Conservation (phyloP, 2,888 invertebrate species). For the Apocheima hispidaria region DNA sequence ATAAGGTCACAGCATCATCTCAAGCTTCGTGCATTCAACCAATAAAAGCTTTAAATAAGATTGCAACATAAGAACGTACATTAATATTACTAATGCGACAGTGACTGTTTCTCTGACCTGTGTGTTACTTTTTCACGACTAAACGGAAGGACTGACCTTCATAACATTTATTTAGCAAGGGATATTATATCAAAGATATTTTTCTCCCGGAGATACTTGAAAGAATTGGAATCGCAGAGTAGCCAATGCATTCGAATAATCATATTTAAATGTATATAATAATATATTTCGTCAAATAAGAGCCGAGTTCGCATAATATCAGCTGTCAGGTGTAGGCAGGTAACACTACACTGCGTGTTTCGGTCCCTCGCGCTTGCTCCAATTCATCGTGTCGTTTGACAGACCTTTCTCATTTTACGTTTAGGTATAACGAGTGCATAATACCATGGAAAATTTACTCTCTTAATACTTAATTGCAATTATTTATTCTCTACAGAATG, state of each 20-base stretch:
- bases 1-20: no score
- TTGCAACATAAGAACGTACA: no score
- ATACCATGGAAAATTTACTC: slow-evolving; percentile 47
- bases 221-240: background rate
- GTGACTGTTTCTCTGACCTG: no score
- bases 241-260: background rate
- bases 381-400: slow-evolving; percentile 81
- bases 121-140: no score
- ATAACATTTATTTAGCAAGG: no score
- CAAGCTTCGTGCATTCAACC: background rate
- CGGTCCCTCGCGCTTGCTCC: slow-evolving; percentile 79
- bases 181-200: no score
- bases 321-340: slow-evolving; percentile 68
- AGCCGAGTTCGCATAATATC: slow-evolving; percentile 72
- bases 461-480: slow-evolving; percentile 37
- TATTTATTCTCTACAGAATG: slow-evolving; percentile 37
- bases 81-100: no score
- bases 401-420: slow-evolving; percentile 83
- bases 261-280: slow-evolving; percentile 55
- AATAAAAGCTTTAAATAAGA: background rate
- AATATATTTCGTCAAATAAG: slow-evolving; percentile 73
- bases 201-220: no score
- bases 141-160: no score
- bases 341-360: slow-evolving; percentile 75
- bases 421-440: slow-evolving; percentile 49